These are phyloP conservation scores for Thryonomys swinderianus DNA, from an alignment of 2,113 vertebrate species.

Conservation along the genomic window DNA sequence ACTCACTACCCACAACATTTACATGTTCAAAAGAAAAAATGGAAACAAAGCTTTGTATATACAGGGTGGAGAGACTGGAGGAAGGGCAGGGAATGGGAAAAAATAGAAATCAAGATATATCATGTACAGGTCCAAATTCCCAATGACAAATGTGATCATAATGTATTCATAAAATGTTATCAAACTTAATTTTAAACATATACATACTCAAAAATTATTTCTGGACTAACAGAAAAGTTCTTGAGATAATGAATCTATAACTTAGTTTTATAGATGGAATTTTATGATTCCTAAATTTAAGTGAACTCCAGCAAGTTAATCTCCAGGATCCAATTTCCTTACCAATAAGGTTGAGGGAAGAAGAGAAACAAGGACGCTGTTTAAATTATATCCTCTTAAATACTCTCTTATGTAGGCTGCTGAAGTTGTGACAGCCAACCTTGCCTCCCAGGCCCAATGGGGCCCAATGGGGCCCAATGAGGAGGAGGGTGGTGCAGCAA, in stretches of 20 bases:
- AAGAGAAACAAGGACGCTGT: not conserved
- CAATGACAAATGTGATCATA: too few species aligned
- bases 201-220: slow-evolving; percentile 6
- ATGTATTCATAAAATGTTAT: too few species aligned
- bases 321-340: slow-evolving; percentile 1
- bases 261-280: not conserved
- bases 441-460: not conserved
- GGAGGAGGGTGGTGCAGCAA: not conserved
- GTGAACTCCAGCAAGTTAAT: not conserved
- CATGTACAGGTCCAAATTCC: too few species aligned
- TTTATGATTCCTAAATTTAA: not conserved
- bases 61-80: too few species aligned
- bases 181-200: too few species aligned
- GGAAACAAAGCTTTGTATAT: too few species aligned
- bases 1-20: not conserved
- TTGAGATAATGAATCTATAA: not conserved
- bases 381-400: not conserved
- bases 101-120: too few species aligned
- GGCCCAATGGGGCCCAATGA: not conserved
- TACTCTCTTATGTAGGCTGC: not conserved
- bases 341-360: not conserved
- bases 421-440: not conserved
- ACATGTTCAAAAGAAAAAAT: too few species aligned
- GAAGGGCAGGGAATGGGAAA: too few species aligned
- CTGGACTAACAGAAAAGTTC: not conserved